A percentile compares a stretch with the other conserved stretches of the same genome.
Evolutionary conservation across 1,140 invertebrate genomes (phyloP).

Genomic region (Caenorhabditis inopinata): DNA sequence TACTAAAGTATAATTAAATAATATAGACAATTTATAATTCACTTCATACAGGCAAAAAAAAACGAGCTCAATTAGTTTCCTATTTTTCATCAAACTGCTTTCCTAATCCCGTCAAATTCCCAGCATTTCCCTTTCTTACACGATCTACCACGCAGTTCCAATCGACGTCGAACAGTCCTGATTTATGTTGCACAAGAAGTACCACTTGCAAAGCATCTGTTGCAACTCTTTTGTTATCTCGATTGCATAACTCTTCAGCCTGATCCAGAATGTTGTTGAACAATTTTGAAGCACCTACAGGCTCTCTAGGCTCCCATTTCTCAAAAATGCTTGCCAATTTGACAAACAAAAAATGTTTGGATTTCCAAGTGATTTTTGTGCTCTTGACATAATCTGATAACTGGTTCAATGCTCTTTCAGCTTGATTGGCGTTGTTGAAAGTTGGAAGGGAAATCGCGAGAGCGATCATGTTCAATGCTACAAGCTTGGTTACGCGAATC

Average conservation of each 20-base stretch:
- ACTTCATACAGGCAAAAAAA: no score
- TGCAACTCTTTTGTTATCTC: constrained; percentile 22
- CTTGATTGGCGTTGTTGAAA: background rate
- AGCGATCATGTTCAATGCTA: constrained; percentile 5
- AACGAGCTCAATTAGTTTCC: background rate
- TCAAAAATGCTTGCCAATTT: background rate
- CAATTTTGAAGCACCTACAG: background rate
- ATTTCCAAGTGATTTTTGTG: constrained; percentile 6
- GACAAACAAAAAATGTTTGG: background rate
- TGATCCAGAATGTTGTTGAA: background rate
- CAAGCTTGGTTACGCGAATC: background rate
- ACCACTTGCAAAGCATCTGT: constrained; percentile 13
- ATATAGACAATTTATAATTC: no score
- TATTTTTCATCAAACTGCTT: background rate
- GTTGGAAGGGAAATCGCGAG: background rate
- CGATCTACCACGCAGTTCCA: background rate
- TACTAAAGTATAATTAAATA: no score
- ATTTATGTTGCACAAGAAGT: background rate
- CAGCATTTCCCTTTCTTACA: background rate
- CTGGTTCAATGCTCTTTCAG: background rate
- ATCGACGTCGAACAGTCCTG: background rate
- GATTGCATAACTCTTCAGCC: constrained; percentile 19
- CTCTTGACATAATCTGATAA: background rate
- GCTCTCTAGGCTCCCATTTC: background rate
- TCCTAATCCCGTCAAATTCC: background rate